Conservation (phyloP, 2,113 vertebrate species). For the Hyaena hyaena region DNA sequence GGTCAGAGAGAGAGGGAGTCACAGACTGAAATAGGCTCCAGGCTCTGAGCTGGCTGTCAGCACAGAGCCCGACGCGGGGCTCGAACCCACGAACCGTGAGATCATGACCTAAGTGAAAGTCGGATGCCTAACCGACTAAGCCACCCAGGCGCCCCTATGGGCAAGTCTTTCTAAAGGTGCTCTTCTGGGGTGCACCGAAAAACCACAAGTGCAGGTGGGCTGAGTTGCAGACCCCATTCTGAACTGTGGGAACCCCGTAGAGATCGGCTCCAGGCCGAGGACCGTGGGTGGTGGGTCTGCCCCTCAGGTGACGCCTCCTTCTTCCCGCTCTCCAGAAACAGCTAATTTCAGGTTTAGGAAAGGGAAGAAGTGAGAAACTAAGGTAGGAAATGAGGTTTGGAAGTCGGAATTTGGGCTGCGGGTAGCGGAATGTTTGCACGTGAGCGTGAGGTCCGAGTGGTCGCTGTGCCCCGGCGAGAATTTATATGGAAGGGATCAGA, state of each 20-base stretch:
- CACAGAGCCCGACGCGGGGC: too few relatives aligned
- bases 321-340: constrained; percentile 1
- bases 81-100: too few relatives aligned
- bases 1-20: too few relatives aligned
- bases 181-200: neutral
- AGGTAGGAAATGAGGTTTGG: neutral
- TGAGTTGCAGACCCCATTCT: neutral
- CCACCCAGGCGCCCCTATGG: too few relatives aligned
- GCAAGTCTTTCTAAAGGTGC: constrained; percentile 8
- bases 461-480: too few relatives aligned
- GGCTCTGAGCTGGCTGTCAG: too few relatives aligned
- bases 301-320: neutral
- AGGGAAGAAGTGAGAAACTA: neutral
- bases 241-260: neutral
- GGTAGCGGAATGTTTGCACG: neutral
- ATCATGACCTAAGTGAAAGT: too few relatives aligned
- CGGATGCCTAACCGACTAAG: too few relatives aligned
- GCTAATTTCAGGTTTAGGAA: constrained; percentile 21
- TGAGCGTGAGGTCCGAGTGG: neutral
- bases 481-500: too few relatives aligned
- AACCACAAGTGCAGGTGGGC: neutral
- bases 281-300: neutral
- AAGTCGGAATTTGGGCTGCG: neutral
- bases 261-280: neutral
- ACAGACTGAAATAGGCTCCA: too few relatives aligned